phyloP scores from a whole-genome alignment of 2,888 invertebrate genomes.

The Seira sanloemensis region DNA sequence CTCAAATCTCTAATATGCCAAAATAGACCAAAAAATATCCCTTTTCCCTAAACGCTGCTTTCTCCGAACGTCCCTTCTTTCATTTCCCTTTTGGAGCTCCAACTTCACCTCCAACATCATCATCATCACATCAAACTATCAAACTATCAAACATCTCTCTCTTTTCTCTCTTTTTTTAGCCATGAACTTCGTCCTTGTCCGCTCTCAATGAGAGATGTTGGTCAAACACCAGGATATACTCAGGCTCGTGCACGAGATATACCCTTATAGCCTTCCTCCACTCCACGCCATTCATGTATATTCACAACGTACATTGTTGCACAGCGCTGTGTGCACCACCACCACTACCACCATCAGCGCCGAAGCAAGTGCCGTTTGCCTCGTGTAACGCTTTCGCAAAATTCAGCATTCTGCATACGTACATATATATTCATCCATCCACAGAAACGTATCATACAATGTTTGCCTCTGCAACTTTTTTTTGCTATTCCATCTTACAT shows the following conservation, averaged over 20 bases:
- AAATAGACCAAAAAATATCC: neutral
- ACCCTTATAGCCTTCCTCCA: neutral
- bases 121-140: neutral
- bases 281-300: neutral
- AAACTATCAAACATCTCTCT: no score
- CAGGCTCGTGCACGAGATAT: neutral
- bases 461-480: no score
- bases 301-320: neutral
- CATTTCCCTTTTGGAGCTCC: neutral
- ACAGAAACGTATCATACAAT: no score
- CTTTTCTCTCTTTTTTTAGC: no score
- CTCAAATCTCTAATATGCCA: neutral
- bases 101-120: neutral
- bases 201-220: neutral
- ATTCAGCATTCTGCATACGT: no score
- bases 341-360: neutral
- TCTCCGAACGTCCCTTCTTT: neutral
- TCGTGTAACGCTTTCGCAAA: neutral
- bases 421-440: no score
- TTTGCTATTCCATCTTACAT: no score
- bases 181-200: constrained; percentile 41
- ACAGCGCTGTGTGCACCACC: neutral
- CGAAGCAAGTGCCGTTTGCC: neutral
- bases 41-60: neutral
- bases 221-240: neutral